These are phyloP conservation scores for Oopsacas minuta DNA, from an alignment of 37 sponge, comb jelly and placozoan species.

Conservation along the genomic window DNA sequence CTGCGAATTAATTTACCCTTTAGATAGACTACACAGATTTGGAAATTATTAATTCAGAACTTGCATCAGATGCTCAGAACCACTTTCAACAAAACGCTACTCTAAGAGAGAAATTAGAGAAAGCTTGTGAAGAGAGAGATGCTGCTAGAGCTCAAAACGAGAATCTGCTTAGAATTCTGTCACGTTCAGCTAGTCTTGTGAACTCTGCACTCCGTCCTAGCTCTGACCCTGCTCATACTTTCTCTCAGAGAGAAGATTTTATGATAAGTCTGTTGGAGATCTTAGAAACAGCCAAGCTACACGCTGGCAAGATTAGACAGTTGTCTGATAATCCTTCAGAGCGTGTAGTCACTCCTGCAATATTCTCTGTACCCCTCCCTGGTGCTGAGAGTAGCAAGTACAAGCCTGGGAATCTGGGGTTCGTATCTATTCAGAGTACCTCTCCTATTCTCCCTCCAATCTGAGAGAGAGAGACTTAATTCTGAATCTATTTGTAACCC, in stretches of 20 bases:
- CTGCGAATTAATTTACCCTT: no score
- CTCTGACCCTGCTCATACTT: background rate
- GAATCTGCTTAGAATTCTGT: background rate
- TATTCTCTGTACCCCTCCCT: background rate
- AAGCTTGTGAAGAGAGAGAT: background rate
- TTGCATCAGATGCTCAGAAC: constrained; percentile 10
- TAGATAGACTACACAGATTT: constrained; percentile 7
- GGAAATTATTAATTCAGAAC: background rate
- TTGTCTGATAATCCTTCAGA: background rate
- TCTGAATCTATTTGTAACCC: background rate
- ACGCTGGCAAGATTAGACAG: background rate
- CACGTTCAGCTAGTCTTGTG: background rate
- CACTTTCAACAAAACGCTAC: background rate
- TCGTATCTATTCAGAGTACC: background rate
- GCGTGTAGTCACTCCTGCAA: background rate
- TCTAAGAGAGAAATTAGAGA: background rate
- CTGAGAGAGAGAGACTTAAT: background rate
- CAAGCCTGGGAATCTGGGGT: background rate
- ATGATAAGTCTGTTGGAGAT: background rate
- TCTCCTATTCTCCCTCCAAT: background rate
- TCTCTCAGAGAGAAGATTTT: constrained; percentile 10
- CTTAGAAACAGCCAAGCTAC: background rate
- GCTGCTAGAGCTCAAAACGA: background rate
- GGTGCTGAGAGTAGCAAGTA: background rate
- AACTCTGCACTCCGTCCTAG: background rate